Evolutionary conservation across 2,797 vertebrate genomes (phyloP).

Genomic region (Scyliorhinus canicula): DNA sequence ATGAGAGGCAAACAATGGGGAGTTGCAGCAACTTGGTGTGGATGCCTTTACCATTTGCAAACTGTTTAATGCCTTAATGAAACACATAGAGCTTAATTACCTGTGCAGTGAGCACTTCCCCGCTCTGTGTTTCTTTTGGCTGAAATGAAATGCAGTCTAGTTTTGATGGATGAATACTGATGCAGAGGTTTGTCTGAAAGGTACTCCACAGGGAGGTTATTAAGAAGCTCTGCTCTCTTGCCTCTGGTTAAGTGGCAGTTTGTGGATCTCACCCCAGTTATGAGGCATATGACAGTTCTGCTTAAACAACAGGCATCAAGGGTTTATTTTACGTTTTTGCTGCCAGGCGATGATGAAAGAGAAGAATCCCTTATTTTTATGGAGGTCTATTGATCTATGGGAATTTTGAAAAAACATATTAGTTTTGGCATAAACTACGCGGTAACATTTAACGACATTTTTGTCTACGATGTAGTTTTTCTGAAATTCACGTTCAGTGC

Average conservation of each 20-base stretch:
- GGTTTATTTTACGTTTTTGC: neutral
- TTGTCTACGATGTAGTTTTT: neutral
- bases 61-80: neutral
- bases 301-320: neutral
- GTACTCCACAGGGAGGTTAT: constrained; percentile 23
- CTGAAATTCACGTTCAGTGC: neutral
- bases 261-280: constrained; percentile 16
- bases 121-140: neutral
- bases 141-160: neutral
- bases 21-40: neutral
- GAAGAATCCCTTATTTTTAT: neutral
- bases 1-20: neutral
- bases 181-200: constrained; percentile 1
- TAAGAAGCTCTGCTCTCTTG: constrained; percentile 32
- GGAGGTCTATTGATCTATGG: neutral
- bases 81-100: neutral
- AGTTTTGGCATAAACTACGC: neutral
- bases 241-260: constrained; percentile 37
- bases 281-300: neutral
- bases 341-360: neutral
- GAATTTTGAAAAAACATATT: neutral
- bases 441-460: neutral
- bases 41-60: neutral
- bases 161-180: constrained; percentile 35
- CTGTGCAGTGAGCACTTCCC: neutral